phyloP scores from a whole-genome alignment of 2,113 vertebrate genomes.

The Microcebus lehilahytsara region DNA sequence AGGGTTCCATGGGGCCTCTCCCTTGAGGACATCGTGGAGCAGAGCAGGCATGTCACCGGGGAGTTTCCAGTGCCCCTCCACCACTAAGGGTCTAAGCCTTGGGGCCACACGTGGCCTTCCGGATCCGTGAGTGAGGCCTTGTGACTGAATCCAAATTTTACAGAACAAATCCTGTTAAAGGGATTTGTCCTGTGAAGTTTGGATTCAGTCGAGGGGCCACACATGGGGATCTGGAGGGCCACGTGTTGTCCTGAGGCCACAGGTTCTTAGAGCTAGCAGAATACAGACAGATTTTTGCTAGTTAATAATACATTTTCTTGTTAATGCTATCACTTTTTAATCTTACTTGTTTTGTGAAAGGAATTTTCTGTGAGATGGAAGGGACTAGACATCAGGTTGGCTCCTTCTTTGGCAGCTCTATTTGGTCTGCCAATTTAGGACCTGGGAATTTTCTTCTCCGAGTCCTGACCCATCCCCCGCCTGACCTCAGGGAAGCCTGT shows the following conservation, averaged over 20 bases:
- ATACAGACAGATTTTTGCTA: background rate
- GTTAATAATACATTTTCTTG: background rate
- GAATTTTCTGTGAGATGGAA: background rate
- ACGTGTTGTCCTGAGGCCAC: too few species aligned
- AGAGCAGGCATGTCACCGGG: fast-evolving
- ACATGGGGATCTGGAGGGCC: too few species aligned
- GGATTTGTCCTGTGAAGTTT: too few species aligned
- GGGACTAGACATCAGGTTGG: background rate
- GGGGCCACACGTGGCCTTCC: too few species aligned
- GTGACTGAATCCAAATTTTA: too few species aligned
- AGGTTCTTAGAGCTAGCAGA: background rate
- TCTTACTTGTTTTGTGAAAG: background rate
- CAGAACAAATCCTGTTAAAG: too few species aligned
- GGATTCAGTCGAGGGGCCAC: too few species aligned
- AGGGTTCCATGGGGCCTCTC: background rate
- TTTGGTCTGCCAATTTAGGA: background rate
- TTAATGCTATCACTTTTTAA: background rate
- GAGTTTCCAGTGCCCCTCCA: background rate
- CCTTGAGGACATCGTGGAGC: fast-evolving
- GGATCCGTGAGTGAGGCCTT: too few species aligned
- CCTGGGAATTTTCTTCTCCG: background rate
- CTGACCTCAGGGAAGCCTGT: background rate
- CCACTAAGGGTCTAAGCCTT: too few species aligned
- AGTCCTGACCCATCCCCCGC: fast-evolving
- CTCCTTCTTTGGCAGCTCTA: background rate